Conservation (phyloP, 2,888 invertebrate genomes). For the Steinernema carpocapsae region DNA sequence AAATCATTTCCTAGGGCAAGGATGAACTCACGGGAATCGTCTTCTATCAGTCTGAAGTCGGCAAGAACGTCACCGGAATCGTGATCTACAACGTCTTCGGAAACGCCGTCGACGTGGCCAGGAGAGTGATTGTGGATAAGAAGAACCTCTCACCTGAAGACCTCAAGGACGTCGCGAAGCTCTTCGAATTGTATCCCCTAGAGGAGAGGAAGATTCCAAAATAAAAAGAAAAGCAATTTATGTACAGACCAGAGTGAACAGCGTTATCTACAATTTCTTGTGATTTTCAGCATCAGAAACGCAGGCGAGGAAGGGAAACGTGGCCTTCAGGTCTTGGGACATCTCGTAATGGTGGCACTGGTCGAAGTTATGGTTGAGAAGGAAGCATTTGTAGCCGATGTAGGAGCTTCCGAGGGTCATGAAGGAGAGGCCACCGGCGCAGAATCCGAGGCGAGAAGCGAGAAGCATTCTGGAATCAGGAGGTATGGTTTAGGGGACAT, state of each 20-base stretch:
- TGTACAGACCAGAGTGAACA: not conserved
- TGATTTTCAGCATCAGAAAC: not conserved
- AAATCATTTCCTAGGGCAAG: not conserved
- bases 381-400: constrained; percentile 18
- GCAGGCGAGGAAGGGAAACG: constrained; percentile 13
- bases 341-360: not conserved
- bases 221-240: not conserved
- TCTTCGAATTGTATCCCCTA: constrained; percentile 80
- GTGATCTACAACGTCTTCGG: constrained; percentile 89
- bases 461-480: not conserved
- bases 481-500: not conserved
- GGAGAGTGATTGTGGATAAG: constrained; percentile 75
- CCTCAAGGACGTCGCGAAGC: constrained; percentile 89
- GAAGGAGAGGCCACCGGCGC: not conserved
- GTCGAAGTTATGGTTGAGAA: not conserved
- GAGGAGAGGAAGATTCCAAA: not conserved
- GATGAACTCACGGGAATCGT: constrained; percentile 80
- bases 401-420: not conserved
- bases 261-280: not conserved
- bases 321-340: constrained; percentile 10
- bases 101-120: constrained; percentile 86
- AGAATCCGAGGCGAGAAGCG: not conserved
- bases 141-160: constrained; percentile 77
- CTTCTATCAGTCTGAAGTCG: constrained; percentile 80
- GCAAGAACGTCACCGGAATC: constrained; percentile 83